Evolutionary conservation across 2,888 invertebrate genomes (phyloP), one percentile per base, ranked within the genome.

Genomic region (Sesia bembeciformis): DNA sequence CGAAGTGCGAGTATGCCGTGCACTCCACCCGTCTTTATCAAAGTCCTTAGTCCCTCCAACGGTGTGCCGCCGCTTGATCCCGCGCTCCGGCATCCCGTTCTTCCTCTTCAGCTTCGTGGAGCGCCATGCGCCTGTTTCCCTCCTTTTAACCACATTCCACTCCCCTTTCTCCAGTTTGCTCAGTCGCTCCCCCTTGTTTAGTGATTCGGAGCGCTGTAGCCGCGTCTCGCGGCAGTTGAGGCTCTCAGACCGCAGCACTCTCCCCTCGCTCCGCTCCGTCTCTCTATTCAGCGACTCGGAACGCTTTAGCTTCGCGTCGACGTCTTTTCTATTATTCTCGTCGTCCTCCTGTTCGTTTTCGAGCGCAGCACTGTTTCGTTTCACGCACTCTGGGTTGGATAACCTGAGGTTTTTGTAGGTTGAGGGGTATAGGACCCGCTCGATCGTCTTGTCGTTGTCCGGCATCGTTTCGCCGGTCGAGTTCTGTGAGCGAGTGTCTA

Each of bases 21-120:
- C 87, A 83, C 90, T 78, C 92, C 92, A 84, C 73, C 89, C 90
- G 90, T 90, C 92, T 90, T 89, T 89, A 78, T 89, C 90, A 78
- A 90, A 95, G 83, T 97, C 97, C 82, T 96, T 96, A n/a, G 96
- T 95, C 54, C 97, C 97, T 59, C 97, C 97, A 5, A 97, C 97
- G 0, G 97, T 97, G 85, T 97, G 97, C 40, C 97, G 91, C 50
- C 97, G 92, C 82, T 96, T 96, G 70, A 96, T 95, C 60, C 95
- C 95, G 62, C 94, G 88, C 79, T 94, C 94, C n/a, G 93, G 93
- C 93, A 93, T 93, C 58, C 94, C 94, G 78, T 93, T 94, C 82
- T 94, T 94, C 62, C 94, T 85, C 80, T 94, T 94, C 56, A 93
- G 82, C 75, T 94, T 94, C 54, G 92, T 91, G 63, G 90, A 84